A percentile compares a stretch with the other conserved stretches of the same genome.
These are phyloP conservation scores for Philereme transversata DNA, from an alignment of 2,888 invertebrate species.

Conservation along the genomic window DNA sequence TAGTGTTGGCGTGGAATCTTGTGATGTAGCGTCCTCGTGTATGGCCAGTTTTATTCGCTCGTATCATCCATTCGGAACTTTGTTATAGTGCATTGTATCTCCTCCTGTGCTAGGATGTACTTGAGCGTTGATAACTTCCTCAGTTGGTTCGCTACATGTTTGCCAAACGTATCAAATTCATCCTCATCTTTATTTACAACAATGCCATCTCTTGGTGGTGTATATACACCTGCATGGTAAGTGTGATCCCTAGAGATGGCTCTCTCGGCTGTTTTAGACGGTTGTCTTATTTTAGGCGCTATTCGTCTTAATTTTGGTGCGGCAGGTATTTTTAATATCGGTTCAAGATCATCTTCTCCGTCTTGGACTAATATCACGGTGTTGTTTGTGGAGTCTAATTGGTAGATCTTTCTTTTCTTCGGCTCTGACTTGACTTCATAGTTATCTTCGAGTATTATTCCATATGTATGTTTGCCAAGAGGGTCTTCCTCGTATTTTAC, in stretches of 20 bases:
- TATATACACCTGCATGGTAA: conserved; percentile 2
- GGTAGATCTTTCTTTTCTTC: conserved; percentile 10
- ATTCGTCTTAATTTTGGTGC: conserved; percentile 1
- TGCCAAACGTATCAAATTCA: conserved; percentile 23
- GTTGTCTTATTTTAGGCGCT: conserved; percentile 1
- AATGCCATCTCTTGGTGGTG: neutral
- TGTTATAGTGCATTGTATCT: conserved; percentile 18
- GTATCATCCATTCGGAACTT: conserved; percentile 14
- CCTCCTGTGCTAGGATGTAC: conserved; percentile 18
- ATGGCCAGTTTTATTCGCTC: too few species aligned
- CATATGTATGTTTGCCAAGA: conserved; percentile 1
- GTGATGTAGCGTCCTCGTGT: too few species aligned
- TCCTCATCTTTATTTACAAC: neutral
- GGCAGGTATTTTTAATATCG: neutral
- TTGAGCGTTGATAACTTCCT: conserved; percentile 13
- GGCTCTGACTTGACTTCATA: neutral
- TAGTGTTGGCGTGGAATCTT: too few species aligned
- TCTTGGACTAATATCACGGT: conserved; percentile 13
- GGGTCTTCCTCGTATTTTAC: conserved; percentile 5
- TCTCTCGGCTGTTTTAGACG: neutral
- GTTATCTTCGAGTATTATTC: neutral
- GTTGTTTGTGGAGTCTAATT: conserved; percentile 4
- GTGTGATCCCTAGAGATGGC: conserved; percentile 2
- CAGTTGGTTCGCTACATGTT: conserved; percentile 21
- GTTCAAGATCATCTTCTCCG: neutral